A percentile compares a stretch with the other conserved stretches of the same genome.
These are phyloP conservation scores for Wasmannia auropunctata DNA, from an alignment of 1,140 invertebrate species.

Conservation along the genomic window DNA sequence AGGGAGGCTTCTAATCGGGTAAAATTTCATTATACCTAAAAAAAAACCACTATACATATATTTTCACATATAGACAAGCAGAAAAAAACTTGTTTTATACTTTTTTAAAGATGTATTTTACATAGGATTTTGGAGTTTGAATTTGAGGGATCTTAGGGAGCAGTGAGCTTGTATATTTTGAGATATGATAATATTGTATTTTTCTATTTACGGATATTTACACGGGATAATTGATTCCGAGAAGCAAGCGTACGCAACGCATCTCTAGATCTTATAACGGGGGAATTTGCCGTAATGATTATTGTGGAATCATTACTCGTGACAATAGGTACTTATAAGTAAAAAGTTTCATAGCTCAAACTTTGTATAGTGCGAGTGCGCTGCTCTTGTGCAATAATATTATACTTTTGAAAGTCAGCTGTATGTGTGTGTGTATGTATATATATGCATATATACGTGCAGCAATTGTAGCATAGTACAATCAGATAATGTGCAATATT, in stretches of 20 bases:
- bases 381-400: constrained; percentile 62
- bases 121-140: constrained; percentile 67
- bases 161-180: constrained; percentile 67
- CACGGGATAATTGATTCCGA: constrained; percentile 6
- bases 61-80: constrained; percentile 69
- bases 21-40: constrained; percentile 63
- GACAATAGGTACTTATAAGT: constrained; percentile 47
- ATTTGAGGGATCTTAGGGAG: constrained; percentile 56
- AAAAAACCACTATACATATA: constrained; percentile 66
- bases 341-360: constrained; percentile 48
- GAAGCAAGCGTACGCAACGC: not conserved
- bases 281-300: not conserved
- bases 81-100: constrained; percentile 76
- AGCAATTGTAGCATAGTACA: constrained; percentile 64
- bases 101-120: constrained; percentile 79
- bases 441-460: not conserved
- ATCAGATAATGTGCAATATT: constrained; percentile 79
- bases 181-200: constrained; percentile 62
- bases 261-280: not conserved
- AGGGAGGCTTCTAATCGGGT: constrained; percentile 48
- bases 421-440: not conserved
- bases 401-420: constrained; percentile 57
- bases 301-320: constrained; percentile 20
- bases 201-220: constrained; percentile 60
- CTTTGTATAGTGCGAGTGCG: constrained; percentile 46